Evolutionary conservation across 1,140 invertebrate genomes (phyloP), one percentile per base, ranked within the genome.

Genomic region (Diorhabda sublineata): DNA sequence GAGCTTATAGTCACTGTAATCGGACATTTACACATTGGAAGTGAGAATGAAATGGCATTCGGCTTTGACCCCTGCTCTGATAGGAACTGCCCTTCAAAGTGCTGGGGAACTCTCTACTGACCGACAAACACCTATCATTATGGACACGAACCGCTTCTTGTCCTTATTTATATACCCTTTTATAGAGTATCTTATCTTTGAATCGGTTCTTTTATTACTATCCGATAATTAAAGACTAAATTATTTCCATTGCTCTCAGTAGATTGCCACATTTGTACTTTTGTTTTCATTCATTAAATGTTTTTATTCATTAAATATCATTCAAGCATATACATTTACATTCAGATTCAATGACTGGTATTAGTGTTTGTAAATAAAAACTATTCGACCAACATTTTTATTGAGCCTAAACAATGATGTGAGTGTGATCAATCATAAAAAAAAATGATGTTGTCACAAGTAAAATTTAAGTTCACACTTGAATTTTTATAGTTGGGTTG

Each of bases 11-110:
- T 71, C 69, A 45, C 45, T 68, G 72, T 76, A 77, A 77, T 77
- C 73, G 75, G 71, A 69, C 75, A 77, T 77, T 78, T 76, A 73
- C 72, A 77, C 74, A 66, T 76, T 74, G 75, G 77, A 73, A 68
- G 71, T 72, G 68, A 69, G 42, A 66, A 65, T 66, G 65, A 68
- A 63, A 72, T 67, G 71, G 66, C 60, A 42, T 58, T 61, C 61
- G 8, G 64, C 60, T 42, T 52, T 52, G 47, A n/a, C 47, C 47
- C 47, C 47, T 52, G 6, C 42, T 3, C n/a, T 42, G 58, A 59
- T 60, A 60, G 58, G 65, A 56, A 45, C n/a, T 11, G 65, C 43
- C 52, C 47, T n/a, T 52, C 47, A 2, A 52, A 52, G 47, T n/a
- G n/a, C 65, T 58, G 58, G 52, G 26, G 43, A 67, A 67, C 42